Percentiles rank a stretch among this genome's conserved stretches.
These are phyloP conservation scores for Crocidura indochinensis DNA, from an alignment of 2,797 vertebrate species.

Conservation along the genomic window DNA sequence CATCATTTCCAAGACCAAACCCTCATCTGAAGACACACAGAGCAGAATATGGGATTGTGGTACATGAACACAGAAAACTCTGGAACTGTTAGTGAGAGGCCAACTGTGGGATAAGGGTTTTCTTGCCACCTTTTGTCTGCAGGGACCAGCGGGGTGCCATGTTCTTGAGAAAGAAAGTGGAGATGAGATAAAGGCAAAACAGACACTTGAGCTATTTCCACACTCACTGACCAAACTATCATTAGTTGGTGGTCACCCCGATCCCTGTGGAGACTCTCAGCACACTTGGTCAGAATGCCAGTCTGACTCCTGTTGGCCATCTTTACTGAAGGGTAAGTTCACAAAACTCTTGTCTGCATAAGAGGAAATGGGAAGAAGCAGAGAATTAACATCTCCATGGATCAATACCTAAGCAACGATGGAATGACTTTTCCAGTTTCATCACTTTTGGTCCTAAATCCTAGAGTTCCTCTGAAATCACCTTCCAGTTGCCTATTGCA, in stretches of 20 bases:
- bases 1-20: neutral
- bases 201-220: neutral
- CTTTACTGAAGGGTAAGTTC: neutral
- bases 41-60: neutral
- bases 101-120: too few relatives aligned
- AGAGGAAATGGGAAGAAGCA: neutral
- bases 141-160: neutral
- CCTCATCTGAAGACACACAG: neutral
- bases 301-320: neutral
- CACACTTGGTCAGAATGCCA: neutral
- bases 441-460: rapidly evolving
- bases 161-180: neutral
- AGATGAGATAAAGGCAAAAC: neutral
- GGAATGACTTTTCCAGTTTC: neutral
- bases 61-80: neutral
- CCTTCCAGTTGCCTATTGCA: rapidly evolving
- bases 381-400: neutral
- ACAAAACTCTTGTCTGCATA: too few relatives aligned
- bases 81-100: neutral
- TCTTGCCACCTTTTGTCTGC: too few relatives aligned
- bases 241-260: neutral
- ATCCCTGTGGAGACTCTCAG: neutral
- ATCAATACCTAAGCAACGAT: neutral
- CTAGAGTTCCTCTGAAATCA: neutral
- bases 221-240: neutral